phyloP scores from a whole-genome alignment of 2,797 vertebrate species.

The Limosa lapponica region DNA sequence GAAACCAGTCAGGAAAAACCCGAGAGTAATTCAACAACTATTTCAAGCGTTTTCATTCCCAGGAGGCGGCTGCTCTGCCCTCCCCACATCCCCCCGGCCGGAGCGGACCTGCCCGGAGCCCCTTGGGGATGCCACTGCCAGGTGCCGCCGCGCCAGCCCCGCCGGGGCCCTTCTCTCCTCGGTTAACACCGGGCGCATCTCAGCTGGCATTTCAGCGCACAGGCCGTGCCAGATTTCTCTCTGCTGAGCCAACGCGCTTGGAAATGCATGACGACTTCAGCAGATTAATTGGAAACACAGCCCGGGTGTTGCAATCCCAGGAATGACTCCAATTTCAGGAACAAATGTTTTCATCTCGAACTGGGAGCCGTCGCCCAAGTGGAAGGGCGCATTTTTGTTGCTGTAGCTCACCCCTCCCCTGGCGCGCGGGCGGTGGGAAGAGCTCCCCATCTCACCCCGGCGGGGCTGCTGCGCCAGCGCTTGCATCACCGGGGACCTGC shows the following conservation, averaged over 20 bases:
- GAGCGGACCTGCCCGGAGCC: neutral
- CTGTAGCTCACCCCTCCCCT: constrained; percentile 40
- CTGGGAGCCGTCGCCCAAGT: constrained; percentile 56
- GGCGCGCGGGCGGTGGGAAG: neutral
- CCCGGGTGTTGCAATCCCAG: constrained; percentile 69
- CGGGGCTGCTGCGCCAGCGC: neutral
- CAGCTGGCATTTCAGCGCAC: neutral
- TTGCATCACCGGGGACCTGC: neutral
- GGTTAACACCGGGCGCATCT: neutral
- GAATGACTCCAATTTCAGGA: constrained; percentile 65
- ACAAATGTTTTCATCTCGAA: constrained; percentile 64
- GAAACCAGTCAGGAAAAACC: neutral
- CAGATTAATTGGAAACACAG: constrained; percentile 74
- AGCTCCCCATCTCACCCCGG: neutral
- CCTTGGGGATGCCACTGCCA: neutral
- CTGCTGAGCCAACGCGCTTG: constrained; percentile 11
- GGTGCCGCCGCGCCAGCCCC: neutral
- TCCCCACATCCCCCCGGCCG: neutral
- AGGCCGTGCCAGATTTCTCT: neutral
- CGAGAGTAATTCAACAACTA: neutral
- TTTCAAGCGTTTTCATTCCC: neutral
- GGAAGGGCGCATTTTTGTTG: constrained; percentile 47
- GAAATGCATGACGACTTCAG: constrained; percentile 44
- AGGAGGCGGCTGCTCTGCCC: neutral
- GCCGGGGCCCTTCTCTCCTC: neutral